These are phyloP conservation scores for Cyanoderma ruficeps DNA, from an alignment of 2,113 vertebrate genomes.

Conservation along the genomic window DNA sequence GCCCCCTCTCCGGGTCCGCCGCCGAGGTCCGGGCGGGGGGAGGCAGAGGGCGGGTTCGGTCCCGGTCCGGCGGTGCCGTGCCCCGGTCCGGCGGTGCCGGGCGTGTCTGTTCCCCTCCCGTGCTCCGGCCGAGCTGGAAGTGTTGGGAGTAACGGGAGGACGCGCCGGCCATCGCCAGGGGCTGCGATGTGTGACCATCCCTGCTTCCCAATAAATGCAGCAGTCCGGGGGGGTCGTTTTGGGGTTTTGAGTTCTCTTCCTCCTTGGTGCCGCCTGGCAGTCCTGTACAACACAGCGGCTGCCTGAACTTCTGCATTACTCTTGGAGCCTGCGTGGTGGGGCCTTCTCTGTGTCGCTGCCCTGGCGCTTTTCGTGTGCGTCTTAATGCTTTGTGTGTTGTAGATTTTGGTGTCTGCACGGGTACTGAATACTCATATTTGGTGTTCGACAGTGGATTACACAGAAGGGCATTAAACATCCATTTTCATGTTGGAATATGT, in stretches of 20 bases:
- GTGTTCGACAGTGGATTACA: neutral
- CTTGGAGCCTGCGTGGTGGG: rapidly evolving
- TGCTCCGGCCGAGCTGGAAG: neutral
- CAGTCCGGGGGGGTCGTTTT: neutral
- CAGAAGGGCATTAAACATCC: neutral
- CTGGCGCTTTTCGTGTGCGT: rapidly evolving
- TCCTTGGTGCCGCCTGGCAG: rapidly evolving
- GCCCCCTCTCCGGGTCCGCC: neutral
- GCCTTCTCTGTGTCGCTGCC: neutral
- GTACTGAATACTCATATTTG: rapidly evolving
- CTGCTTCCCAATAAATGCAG: rapidly evolving
- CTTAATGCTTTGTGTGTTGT: no score
- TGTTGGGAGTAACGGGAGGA: neutral
- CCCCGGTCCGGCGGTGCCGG: neutral
- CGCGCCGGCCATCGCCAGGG: rapidly evolving
- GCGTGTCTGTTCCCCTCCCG: rapidly evolving
- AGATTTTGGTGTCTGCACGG: rapidly evolving
- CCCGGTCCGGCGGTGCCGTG: neutral
- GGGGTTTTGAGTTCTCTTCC: no score
- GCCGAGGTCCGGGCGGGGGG: neutral
- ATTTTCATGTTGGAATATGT: neutral
- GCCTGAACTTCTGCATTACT: rapidly evolving
- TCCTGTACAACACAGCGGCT: rapidly evolving
- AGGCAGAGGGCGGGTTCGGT: no score
- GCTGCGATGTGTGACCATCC: neutral